Evolutionary conservation across 92 coral and sea anemone species (phyloP).

Genomic region (Bergia sp.): DNA sequence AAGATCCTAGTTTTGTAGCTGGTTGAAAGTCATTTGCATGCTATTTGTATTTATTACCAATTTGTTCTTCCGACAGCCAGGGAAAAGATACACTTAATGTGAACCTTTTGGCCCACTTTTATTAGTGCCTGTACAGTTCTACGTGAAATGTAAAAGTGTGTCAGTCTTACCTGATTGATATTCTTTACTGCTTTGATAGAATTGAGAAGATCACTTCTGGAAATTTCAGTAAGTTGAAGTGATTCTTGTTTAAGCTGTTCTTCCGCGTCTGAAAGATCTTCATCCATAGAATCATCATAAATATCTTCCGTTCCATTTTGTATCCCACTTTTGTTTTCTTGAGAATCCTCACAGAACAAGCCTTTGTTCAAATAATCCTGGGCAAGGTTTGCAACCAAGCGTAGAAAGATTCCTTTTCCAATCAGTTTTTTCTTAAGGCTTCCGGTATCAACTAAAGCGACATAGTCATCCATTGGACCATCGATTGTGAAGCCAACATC

Average conservation of each 20-base stretch:
- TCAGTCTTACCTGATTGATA: not conserved
- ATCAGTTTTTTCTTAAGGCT: not conserved
- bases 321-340: not conserved
- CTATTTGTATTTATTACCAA: too few relatives aligned
- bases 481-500: not conserved
- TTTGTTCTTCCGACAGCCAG: too few relatives aligned
- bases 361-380: not conserved
- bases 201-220: not conserved
- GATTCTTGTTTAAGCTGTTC: not conserved
- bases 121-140: too few relatives aligned
- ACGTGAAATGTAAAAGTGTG: too few relatives aligned
- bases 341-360: not conserved
- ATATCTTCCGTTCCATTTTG: not conserved
- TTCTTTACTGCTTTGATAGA: not conserved
- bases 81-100: too few relatives aligned
- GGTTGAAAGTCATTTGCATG: too few relatives aligned
- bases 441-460: not conserved
- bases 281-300: not conserved
- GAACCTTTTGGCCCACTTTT: too few relatives aligned
- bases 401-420: slow-evolving; percentile 2
- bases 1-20: too few relatives aligned
- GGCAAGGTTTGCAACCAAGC: not conserved
- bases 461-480: not conserved
- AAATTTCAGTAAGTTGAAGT: not conserved
- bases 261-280: not conserved